phyloP scores from a whole-genome alignment of 2,888 invertebrate species.

The Nasonovia ribisnigri region DNA sequence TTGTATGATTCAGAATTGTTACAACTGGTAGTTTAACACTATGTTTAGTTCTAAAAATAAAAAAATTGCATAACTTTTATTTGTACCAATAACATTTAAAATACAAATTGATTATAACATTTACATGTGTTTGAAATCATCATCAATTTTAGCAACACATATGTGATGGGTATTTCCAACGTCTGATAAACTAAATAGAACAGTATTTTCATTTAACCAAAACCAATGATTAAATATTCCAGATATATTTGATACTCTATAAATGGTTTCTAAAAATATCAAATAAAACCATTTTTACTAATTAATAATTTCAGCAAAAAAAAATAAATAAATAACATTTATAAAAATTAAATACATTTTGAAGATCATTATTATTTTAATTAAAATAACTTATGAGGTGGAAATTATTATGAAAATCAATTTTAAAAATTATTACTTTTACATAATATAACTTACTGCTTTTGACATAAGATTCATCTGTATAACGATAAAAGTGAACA shows the following conservation, averaged over 20 bases:
- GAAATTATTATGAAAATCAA: no score
- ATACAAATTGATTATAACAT: not conserved
- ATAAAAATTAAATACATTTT: not conserved
- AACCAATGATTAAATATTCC: conserved; percentile 59
- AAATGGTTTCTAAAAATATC: conserved; percentile 32
- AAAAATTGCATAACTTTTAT: not conserved
- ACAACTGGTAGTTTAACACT: conserved; percentile 37
- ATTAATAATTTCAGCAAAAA: not conserved
- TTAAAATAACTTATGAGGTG: not conserved
- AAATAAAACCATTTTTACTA: not conserved
- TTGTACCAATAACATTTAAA: not conserved
- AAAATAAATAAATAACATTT: not conserved
- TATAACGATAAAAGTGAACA: conserved; percentile 47
- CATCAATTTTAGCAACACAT: conserved; percentile 36
- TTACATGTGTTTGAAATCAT: conserved; percentile 41
- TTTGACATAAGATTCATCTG: conserved; percentile 28
- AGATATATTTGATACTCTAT: not conserved
- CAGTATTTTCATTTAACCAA: conserved; percentile 55
- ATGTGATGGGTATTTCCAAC: conserved; percentile 33
- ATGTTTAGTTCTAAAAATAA: conserved; percentile 48
- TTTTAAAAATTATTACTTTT: not conserved
- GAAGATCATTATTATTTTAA: not conserved
- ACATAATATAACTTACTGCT: conserved; percentile 21
- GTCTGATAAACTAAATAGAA: conserved; percentile 41
- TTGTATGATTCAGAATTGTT: conserved; percentile 65